These are phyloP conservation scores for Mystacornis crossleyi DNA, from an alignment of 2,113 vertebrate genomes.

Conservation along the genomic window DNA sequence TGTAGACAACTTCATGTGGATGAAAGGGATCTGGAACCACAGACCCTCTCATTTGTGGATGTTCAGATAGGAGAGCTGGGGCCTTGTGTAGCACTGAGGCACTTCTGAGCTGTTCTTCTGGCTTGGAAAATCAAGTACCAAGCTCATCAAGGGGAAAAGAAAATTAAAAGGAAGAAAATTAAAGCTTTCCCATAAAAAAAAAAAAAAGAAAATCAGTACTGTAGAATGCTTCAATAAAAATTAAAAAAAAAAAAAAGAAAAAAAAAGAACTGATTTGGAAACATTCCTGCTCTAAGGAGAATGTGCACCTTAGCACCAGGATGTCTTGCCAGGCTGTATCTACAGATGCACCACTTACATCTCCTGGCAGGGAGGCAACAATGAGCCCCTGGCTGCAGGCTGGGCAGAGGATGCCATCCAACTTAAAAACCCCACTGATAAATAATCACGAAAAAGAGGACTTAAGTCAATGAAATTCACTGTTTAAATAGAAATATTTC, in stretches of 20 bases:
- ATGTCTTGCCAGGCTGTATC: background rate
- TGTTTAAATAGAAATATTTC: background rate
- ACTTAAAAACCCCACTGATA: background rate
- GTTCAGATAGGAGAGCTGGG: background rate
- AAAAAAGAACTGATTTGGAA: background rate
- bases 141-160: background rate
- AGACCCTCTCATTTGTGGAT: background rate
- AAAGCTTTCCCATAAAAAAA: background rate
- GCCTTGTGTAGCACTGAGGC: background rate
- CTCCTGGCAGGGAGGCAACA: background rate
- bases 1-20: background rate
- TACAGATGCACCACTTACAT: background rate
- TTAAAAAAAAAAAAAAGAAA: rapidly evolving
- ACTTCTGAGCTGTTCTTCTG: background rate
- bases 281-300: background rate
- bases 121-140: background rate
- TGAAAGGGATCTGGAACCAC: background rate
- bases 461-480: background rate
- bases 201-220: background rate
- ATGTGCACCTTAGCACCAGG: background rate
- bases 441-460: background rate
- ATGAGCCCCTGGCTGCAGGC: background rate
- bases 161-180: background rate
- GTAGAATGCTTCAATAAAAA: background rate
- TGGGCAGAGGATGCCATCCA: background rate